Evolutionary conservation across 2,113 vertebrate species (phyloP).

Genomic region (Promerops cafer): DNA sequence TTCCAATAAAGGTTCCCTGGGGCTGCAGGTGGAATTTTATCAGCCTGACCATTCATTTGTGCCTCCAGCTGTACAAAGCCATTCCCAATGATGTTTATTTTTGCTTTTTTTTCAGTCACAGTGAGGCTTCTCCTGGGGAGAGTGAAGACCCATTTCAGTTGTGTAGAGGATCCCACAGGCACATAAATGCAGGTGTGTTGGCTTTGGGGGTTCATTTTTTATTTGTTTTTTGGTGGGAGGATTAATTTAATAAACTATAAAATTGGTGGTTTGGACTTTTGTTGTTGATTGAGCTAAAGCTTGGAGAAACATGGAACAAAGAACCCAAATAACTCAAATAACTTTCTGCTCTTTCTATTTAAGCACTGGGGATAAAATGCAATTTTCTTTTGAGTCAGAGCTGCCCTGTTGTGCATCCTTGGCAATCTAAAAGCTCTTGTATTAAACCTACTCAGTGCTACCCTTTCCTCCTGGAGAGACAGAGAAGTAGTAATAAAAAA

Average conservation of each 20-base stretch:
- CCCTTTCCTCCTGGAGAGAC: background rate
- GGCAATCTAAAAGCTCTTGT: background rate
- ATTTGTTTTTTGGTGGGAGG: background rate
- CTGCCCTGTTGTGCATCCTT: background rate
- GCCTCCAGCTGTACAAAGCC: background rate
- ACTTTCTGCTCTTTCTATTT: background rate
- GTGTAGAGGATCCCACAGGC: constrained; percentile 27
- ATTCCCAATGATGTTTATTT: background rate
- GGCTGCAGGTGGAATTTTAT: background rate
- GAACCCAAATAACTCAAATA: background rate
- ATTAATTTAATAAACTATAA: background rate
- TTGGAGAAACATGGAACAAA: background rate
- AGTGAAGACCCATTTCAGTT: constrained; percentile 32
- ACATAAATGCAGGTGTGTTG: constrained; percentile 78
- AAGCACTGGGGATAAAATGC: background rate
- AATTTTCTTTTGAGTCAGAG: background rate
- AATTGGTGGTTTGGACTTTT: background rate
- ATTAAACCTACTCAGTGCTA: background rate
- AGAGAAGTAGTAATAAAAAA: background rate
- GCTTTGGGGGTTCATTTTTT: background rate
- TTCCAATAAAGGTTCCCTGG: accelerated
- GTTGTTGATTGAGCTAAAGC: background rate
- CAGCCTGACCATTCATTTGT: background rate
- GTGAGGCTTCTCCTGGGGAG: background rate
- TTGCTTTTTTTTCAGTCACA: background rate